Base-by-base conservation (phyloP, 2,888 invertebrate genomes). In the Drosophila acutilabella region DNA sequence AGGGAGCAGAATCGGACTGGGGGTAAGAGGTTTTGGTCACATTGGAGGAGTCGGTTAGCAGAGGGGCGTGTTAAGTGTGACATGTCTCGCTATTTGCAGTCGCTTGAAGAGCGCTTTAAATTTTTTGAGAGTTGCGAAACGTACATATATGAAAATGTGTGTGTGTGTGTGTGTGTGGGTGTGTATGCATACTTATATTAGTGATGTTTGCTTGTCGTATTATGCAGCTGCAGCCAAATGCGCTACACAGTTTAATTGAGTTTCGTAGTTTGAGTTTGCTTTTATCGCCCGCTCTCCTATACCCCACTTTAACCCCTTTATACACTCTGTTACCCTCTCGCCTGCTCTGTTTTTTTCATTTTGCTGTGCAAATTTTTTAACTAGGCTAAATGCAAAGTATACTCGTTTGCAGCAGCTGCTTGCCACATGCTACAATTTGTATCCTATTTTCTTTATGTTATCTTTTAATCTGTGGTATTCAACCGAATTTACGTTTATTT, bases 201-300 rank as follows among this genome's bases (percentile, higher is more conserved):
- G 20, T 58, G 18, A 50, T 54, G 68, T 78, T 71, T 79, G 72
- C 59, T 68, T 68, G 67, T 59, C 20, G 38, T 18, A 71, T 71
- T 71, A 74, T 72, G 67, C 71, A 64, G 54, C 60, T 56, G 20
- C 57, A 62, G 38, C 23, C 54, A 51, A 70, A 69, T 74, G 71
- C 54, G 66, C 52, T 44, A 42, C 51, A 57, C 53, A 71, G 41
- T 74, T 81, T 81, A 87, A 87, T 84, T 81, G 74, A 77, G 74
- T 84, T 81, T 66, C 51, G 41, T 56, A 71, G 52, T 66, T 71
- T 26, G 26, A 47, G 40, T 58, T 67, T 50, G 58, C 41, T 53
- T 62, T 41, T 16, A 33, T 57, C 41, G 40, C 13, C 7, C 7
- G 4, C 11, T 13, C n/a, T 45, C 41, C 51, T 18, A 8, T 20